Evolutionary conservation across 2,113 vertebrate species (phyloP), one percentile per base, ranked within the genome.

Genomic region (Orycteropus afer): DNA sequence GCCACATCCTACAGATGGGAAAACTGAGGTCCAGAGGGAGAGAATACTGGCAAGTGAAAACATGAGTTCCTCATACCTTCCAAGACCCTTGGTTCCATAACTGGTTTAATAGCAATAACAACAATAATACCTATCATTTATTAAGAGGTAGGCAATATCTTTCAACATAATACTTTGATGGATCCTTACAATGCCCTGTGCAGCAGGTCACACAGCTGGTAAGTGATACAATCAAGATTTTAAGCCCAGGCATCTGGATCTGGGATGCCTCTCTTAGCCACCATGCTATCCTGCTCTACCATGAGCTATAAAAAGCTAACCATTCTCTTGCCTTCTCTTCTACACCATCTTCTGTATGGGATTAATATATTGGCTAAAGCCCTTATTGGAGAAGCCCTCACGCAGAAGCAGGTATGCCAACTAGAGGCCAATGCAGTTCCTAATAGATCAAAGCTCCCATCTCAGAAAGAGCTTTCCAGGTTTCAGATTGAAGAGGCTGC

Each of bases 41-140:
- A 14, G 14, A 32, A 14, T 18, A 23, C 11, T 1, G 15, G 22
- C 0, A 1, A 10, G 37, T 4, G 34, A 42, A 7, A 2, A 22
- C 7, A n/a, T n/a, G 61, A 59, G 49, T 34, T 42, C 74, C 59
- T 23, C 63, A 27, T 6, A 45, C 25, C 81, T 61, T 79, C n/a
- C 45, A 63, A 71, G 34, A 32, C 40, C 40, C n/a, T 40, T 65
- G 51, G 47, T n/a, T 1, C 47, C 37, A 5, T 61, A 53, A 55
- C 45, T 0, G 55, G 61, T 9, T 40, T 74, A 78, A 18, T 32
- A 20, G 18, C 0, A 4, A 13, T 0, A 74, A 45, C 65, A 69
- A 20, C 65, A 69, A 37, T 37, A 20, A 20, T 0, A 18, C 6
- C 11, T 14, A 13, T 47, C 25, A 22, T 23, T 61, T n/a, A 32